phyloP scores from a whole-genome alignment of 2,113 vertebrate species.

The Antechinus stuartii region DNA sequence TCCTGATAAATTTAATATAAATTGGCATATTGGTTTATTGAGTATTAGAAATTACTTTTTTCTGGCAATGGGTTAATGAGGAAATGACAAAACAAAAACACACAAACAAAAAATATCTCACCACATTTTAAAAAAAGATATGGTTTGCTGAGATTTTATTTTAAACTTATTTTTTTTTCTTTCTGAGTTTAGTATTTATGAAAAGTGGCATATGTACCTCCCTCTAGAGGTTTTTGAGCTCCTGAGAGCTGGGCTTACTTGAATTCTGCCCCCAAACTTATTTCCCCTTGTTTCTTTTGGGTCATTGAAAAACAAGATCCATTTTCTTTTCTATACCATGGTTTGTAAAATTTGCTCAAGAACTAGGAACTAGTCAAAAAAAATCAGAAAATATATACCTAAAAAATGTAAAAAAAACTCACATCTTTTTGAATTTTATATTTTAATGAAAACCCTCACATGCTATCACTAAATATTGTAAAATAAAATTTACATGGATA shows the following conservation, averaged over 20 bases:
- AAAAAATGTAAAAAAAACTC: neutral
- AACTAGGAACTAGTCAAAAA: neutral
- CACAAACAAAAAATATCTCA: neutral
- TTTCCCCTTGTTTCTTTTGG: conserved; percentile 9
- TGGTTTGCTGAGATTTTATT: neutral
- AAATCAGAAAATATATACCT: neutral
- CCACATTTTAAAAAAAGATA: conserved; percentile 9
- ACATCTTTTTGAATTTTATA: neutral
- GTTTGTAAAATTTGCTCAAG: conserved; percentile 31
- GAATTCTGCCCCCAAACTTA: neutral
- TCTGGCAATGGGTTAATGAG: conserved; percentile 50
- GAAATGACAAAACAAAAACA: conserved; percentile 6
- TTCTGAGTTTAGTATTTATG: conserved; percentile 4
- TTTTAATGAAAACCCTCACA: neutral
- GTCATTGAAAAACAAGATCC: neutral
- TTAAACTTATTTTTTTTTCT: neutral
- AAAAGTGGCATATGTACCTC: conserved; percentile 5
- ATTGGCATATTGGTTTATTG: conserved; percentile 48
- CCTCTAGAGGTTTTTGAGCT: conserved; percentile 22
- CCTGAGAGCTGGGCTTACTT: neutral
- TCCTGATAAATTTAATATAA: conserved; percentile 64
- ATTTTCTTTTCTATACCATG: neutral
- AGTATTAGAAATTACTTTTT: conserved; percentile 54
- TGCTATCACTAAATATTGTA: neutral
- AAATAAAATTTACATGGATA: neutral